Base-by-base conservation (phyloP, 1,140 invertebrate species). In the Drosophila mojavensis region DNA sequence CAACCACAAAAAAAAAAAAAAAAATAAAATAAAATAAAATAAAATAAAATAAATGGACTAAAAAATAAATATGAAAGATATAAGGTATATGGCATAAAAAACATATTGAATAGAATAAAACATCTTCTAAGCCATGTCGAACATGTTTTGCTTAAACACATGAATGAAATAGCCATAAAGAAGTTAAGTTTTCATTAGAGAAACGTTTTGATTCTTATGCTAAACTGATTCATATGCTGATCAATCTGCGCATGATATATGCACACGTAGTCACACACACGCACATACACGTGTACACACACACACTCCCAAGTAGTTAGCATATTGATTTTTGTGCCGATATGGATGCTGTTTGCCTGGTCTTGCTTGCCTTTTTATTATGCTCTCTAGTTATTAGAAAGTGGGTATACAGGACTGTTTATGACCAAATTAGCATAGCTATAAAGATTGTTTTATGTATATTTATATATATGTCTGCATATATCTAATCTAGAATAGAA, bases 171-270 rank as follows among this genome's bases (percentile, higher is more conserved):
- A 36, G 13, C 17, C 30, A 79, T 80, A 78, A 88, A 73, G 28
- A 69, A 65, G 72, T 86, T 70, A 64, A 63, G 50, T 89, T 83
- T 89, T 89, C 73, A 80, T 89, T 89, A 72, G 79, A 89, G 84
- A 88, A 89, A 80, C 83, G 84, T 75, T 89, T 88, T 75, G 77
- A 88, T 88, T 88, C 84, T 89, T 78, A 88, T 88, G 83, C 84
- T 89, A 88, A 83, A 69, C 53, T 78, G 55, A 88, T 88, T 88
- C 83, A 89, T 78, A 88, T 88, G 76, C 84, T 88, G 83, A 88
- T 89, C 84, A 71, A 72, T 86, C 70, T 77, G 60, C 54, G 61
- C 26, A 74, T 77, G 78, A 79, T 64, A 79, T 67, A 72, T 66
- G 58, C 20, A 69, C 28, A 62, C 50, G 47, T 20, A 30, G 24